Percentiles rank a stretch among this genome's conserved stretches.
These are phyloP conservation scores for Harpalus rubripes DNA, from an alignment of 2,888 invertebrate genomes.

Conservation along the genomic window DNA sequence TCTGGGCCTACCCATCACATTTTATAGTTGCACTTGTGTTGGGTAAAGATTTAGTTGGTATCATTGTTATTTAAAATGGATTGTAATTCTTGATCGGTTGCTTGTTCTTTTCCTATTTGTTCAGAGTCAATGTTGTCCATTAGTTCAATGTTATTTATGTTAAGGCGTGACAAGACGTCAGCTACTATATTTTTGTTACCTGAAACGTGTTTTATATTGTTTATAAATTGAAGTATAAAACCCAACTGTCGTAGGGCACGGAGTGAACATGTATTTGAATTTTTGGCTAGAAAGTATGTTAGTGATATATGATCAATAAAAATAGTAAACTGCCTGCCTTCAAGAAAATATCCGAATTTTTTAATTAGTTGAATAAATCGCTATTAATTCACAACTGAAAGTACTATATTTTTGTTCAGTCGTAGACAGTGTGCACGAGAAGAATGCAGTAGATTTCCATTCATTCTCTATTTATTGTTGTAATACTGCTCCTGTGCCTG, in stretches of 20 bases:
- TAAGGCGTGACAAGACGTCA: not conserved
- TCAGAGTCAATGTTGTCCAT: not conserved
- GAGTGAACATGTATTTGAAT: not conserved
- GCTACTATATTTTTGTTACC: not conserved
- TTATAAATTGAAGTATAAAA: not conserved
- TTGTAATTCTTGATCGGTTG: not conserved
- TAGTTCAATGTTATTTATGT: not conserved
- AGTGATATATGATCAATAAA: not conserved
- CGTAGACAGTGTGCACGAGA: no score
- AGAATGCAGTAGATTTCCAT: no score
- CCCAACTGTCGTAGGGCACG: not conserved
- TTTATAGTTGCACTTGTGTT: not conserved
- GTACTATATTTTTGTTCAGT: no score
- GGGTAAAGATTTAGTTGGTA: not conserved
- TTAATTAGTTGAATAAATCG: no score
- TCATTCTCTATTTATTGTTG: no score
- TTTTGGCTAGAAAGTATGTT: not conserved
- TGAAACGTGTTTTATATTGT: not conserved
- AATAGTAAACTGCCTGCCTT: not conserved
- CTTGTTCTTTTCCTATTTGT: not conserved
- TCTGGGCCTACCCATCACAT: not conserved
- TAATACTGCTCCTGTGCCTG: no score
- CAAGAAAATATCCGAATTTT: not conserved
- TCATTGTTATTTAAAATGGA: not conserved
- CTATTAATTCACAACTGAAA: no score